Conservation (phyloP, 2,797 vertebrate genomes). For the Anableps anableps region DNA sequence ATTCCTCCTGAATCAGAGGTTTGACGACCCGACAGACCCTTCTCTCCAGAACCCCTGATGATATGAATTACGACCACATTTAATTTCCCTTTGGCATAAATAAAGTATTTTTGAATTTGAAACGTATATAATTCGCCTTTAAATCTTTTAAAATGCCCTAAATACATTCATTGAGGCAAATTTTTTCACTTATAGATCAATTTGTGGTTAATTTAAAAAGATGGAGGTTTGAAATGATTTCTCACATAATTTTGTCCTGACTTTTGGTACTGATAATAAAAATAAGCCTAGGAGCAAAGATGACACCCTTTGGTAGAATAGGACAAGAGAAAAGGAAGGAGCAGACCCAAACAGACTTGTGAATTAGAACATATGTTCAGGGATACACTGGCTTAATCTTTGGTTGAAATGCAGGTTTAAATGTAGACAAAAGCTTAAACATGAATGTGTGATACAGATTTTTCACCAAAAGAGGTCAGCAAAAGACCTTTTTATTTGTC, state of each 20-base stretch:
- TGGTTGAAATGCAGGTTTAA: neutral
- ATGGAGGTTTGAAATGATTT: neutral
- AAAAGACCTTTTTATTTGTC: constrained; percentile 18
- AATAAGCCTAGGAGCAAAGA: neutral
- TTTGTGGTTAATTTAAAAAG: neutral
- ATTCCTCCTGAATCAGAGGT: too few relatives aligned
- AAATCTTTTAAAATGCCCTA: neutral
- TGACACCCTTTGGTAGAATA: neutral
- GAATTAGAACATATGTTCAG: neutral
- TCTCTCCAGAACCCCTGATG: too few relatives aligned
- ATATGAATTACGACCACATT: neutral
- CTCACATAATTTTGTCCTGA: neutral
- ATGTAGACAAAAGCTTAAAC: neutral
- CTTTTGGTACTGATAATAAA: neutral
- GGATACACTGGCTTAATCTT: neutral
- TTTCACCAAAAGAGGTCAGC: constrained; percentile 66
- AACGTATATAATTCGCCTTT: neutral
- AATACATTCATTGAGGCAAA: neutral
- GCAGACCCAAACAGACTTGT: neutral
- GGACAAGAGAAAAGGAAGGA: neutral
- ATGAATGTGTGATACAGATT: constrained; percentile 38
- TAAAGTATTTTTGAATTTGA: neutral
- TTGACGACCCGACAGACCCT: too few relatives aligned
- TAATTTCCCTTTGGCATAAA: neutral
- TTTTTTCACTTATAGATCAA: neutral